Evolutionary conservation across 2,113 vertebrate genomes (phyloP).

Genomic region (Odocoileus virginianus): DNA sequence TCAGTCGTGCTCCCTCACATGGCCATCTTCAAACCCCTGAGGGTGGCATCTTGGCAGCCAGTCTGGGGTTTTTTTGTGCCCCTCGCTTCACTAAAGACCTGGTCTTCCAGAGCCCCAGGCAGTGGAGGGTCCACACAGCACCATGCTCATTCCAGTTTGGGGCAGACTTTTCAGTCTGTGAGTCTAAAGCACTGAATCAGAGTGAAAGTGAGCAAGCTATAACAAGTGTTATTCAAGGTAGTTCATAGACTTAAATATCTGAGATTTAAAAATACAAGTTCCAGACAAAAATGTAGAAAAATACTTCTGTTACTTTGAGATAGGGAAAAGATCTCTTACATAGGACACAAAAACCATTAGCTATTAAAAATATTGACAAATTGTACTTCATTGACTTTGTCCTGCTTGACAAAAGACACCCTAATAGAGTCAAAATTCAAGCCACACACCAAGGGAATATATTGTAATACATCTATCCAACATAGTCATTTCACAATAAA

Average conservation of each 20-base stretch:
- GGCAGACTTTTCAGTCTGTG: not conserved
- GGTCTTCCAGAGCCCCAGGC: not conserved
- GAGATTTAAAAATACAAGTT: not conserved
- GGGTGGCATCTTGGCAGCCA: not conserved
- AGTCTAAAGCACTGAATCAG: not conserved
- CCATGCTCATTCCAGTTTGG: no score
- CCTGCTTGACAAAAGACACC: not conserved
- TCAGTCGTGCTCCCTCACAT: rapidly evolving
- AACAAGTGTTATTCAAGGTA: not conserved
- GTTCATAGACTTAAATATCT: not conserved
- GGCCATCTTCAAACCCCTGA: rapidly evolving
- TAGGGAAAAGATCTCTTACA: not conserved
- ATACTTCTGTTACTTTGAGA: not conserved
- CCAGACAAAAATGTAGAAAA: not conserved
- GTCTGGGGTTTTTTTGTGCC: rapidly evolving
- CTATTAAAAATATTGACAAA: not conserved
- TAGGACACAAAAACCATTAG: not conserved
- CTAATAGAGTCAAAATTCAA: not conserved
- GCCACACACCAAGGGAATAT: no score
- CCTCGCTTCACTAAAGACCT: rapidly evolving
- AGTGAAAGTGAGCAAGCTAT: not conserved
- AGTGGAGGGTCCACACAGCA: rapidly evolving
- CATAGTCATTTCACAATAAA: not conserved
- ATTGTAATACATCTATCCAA: not conserved
- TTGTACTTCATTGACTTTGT: not conserved